Evolutionary conservation across 2,888 invertebrate genomes (phyloP).

Genomic region (Melitaea athalia): DNA sequence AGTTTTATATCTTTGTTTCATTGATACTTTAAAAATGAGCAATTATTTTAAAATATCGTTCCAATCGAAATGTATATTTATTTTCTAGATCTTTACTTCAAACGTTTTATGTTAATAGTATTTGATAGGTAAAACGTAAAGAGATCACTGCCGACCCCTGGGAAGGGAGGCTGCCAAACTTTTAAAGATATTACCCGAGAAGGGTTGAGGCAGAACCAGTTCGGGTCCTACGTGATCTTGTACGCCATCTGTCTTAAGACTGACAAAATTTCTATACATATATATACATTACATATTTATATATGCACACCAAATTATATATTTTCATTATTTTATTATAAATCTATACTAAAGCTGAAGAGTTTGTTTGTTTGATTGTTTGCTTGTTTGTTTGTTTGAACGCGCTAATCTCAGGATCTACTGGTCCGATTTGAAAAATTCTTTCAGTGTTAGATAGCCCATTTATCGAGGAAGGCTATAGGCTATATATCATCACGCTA

Average conservation of each 20-base stretch:
- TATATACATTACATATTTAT: too few species aligned
- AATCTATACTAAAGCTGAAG: too few species aligned
- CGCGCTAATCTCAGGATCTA: too few species aligned
- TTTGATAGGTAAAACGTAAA: conserved; percentile 75
- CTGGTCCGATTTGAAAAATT: too few species aligned
- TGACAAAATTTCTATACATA: conserved; percentile 71
- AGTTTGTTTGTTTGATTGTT: too few species aligned
- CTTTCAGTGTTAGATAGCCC: too few species aligned
- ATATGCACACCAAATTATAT: too few species aligned
- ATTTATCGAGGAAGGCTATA: too few species aligned
- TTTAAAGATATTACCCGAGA: conserved; percentile 82
- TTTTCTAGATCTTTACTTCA: conserved; percentile 35
- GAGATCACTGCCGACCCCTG: conserved; percentile 57
- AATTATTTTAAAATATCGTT: not conserved
- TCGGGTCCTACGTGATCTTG: conserved; percentile 73
- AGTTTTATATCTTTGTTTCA: not conserved
- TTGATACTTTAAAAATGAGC: not conserved
- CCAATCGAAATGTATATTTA: not conserved
- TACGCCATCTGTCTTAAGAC: conserved; percentile 75
- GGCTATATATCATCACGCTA: too few species aligned
- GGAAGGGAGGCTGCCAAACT: conserved; percentile 63
- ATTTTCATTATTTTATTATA: too few species aligned
- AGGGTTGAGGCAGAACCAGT: conserved; percentile 67
- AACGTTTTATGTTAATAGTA: conserved; percentile 53
- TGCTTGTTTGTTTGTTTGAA: too few species aligned